Evolutionary conservation across 1,140 invertebrate species (phyloP).

Genomic region (Mizuhopecten yessoensis): DNA sequence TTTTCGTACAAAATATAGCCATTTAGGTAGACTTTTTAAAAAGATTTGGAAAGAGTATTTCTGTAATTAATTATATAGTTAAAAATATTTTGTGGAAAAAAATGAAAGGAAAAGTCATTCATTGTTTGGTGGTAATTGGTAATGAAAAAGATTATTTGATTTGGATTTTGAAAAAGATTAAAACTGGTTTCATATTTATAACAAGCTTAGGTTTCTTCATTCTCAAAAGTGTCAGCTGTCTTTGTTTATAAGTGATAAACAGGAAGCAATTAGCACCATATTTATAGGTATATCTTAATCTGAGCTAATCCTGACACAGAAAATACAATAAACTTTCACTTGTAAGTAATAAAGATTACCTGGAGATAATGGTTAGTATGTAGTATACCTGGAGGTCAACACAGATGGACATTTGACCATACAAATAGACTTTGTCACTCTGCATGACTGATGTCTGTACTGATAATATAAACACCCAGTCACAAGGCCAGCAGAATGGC

Average conservation of each 20-base stretch:
- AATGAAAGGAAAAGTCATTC: too few relatives aligned
- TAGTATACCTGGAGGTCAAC: background rate
- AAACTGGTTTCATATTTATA: background rate
- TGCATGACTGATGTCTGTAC: constrained; percentile 26
- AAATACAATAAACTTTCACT: background rate
- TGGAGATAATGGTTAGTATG: background rate
- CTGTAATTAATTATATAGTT: background rate
- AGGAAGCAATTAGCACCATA: background rate
- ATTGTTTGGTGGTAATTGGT: background rate
- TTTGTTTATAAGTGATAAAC: constrained; percentile 12
- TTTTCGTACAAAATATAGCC: background rate
- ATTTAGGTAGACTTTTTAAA: background rate
- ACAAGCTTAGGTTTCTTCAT: background rate
- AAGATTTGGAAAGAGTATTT: too few relatives aligned
- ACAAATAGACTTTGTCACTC: constrained; percentile 34
- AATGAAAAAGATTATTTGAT: too few relatives aligned
- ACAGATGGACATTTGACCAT: constrained; percentile 38
- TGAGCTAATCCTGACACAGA: background rate
- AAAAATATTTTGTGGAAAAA: background rate
- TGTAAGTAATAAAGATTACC: background rate
- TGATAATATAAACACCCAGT: too few relatives aligned
- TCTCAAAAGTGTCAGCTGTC: background rate
- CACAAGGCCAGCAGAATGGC: background rate
- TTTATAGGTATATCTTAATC: background rate
- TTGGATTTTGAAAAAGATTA: too few relatives aligned